A percentile compares a stretch with the other conserved stretches of the same genome.
Evolutionary conservation across 2,888 invertebrate genomes (phyloP).

Genomic region (Leptura quadrifasciata): DNA sequence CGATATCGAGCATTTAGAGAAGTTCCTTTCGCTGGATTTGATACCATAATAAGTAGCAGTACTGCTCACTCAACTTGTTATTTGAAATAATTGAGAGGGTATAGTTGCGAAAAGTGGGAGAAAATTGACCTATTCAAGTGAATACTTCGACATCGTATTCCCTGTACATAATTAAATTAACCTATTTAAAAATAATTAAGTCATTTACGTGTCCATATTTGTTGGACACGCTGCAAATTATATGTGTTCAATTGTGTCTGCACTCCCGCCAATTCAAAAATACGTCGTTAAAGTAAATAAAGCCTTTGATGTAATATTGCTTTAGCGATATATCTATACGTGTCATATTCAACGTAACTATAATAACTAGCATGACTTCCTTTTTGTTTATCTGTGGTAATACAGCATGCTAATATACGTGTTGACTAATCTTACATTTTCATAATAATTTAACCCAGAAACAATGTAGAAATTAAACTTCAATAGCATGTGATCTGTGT

Average conservation of each 20-base stretch:
- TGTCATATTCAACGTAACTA: slow-evolving; percentile 36
- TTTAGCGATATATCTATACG: slow-evolving; percentile 33
- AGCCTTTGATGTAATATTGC: neutral
- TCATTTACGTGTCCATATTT: no score
- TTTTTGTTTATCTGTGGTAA: slow-evolving; percentile 43
- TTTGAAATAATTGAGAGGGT: no score
- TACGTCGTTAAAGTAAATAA: neutral
- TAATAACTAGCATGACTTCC: slow-evolving; percentile 40
- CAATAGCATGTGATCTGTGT: slow-evolving; percentile 30
- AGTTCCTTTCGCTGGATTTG: no score
- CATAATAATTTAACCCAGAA: slow-evolving; percentile 39
- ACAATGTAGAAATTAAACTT: slow-evolving; percentile 36
- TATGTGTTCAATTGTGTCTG: neutral
- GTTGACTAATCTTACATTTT: slow-evolving; percentile 47
- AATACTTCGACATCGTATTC: no score
- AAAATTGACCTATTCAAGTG: no score
- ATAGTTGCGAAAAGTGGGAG: no score
- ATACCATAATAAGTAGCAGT: no score
- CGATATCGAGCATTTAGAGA: no score
- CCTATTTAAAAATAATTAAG: no score
- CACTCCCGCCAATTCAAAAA: neutral
- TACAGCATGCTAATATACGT: slow-evolving; percentile 41
- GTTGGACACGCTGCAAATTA: neutral
- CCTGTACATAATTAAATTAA: no score
- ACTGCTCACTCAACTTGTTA: no score